Conservation (phyloP, 2,113 vertebrate species). For the Apaloderma vittatum region DNA sequence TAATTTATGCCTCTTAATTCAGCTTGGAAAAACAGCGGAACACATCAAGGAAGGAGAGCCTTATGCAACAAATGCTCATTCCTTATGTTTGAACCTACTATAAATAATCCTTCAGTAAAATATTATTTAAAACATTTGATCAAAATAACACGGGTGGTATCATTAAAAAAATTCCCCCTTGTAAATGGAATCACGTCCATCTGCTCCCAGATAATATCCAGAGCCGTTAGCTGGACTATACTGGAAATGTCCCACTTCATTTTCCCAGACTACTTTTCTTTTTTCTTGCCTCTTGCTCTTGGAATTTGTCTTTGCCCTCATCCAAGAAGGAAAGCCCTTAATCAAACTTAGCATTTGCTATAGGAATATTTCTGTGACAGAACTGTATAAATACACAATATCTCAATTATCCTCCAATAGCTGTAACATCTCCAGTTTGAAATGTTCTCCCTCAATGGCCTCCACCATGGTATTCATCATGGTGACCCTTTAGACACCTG, state of each 20-base stretch:
- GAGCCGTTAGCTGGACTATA: neutral
- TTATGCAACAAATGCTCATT: accelerated
- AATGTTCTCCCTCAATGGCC: neutral
- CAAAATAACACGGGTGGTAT: neutral
- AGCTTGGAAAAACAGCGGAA: neutral
- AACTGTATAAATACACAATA: neutral
- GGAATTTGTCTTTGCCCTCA: neutral
- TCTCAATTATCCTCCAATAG: neutral
- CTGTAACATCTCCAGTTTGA: slow-evolving; percentile 5
- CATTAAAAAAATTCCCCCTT: neutral
- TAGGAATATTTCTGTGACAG: neutral
- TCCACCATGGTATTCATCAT: neutral
- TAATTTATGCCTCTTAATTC: neutral
- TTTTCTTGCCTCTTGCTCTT: neutral
- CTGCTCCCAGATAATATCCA: neutral
- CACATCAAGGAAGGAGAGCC: neutral
- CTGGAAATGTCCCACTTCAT: neutral
- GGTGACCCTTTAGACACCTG: neutral
- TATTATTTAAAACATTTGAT: neutral
- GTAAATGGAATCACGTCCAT: neutral
- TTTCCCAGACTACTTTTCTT: neutral
- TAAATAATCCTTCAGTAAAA: neutral
- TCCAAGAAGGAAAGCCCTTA: neutral
- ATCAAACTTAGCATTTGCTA: neutral
- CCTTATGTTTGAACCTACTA: neutral